Base-by-base conservation (phyloP, 2,888 invertebrate species). In the Apodemia mormo region DNA sequence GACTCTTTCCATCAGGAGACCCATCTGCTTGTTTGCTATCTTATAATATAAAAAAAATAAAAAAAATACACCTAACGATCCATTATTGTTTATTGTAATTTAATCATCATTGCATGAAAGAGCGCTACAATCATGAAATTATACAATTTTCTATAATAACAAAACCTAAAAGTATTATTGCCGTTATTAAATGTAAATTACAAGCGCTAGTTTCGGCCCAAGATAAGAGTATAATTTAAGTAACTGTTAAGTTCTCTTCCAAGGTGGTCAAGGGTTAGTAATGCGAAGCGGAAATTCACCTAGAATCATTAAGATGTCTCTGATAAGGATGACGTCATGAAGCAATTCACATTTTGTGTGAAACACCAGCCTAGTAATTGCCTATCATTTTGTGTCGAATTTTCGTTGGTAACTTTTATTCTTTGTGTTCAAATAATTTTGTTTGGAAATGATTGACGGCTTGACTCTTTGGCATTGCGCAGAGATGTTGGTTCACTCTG, bases 271-370 rank as follows among this genome's bases (percentile, higher is more conserved):
- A 81, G 82, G 82, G 79, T 78, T 81, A 79, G 81, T 84, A 88
- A 87, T 84, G 85, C 79, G 68, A 81, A 79, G 77, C 84, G 87
- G 87, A 87, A 87, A 80, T 82, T 78, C 73, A 78, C 78, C 79
- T 76, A 78, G 84, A 82, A 84, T 84, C 83, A 80, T 83, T 82
- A 81, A 83, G 85, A 85, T 85, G 79, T 71, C 37, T 37, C 69
- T 76, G 86, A 88, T 88, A 87, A 86, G 85, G 85, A 85, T 84
- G 83, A 83, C 87, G 84, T 85, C 85, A 85, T 87, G 82, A 84
- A 79, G 81, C 80, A 78, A 81, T 77, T 76, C 65, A 52, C 14
- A n/a, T 54, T 68, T 68, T 14, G 65, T 37, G 40, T 29, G 65
- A 54, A 66, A 66, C 40, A 40, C 37, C 37, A 40, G 33, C 37